phyloP scores from a whole-genome alignment of 2,797 vertebrate genomes.

The Gymnothorax reevesii region DNA sequence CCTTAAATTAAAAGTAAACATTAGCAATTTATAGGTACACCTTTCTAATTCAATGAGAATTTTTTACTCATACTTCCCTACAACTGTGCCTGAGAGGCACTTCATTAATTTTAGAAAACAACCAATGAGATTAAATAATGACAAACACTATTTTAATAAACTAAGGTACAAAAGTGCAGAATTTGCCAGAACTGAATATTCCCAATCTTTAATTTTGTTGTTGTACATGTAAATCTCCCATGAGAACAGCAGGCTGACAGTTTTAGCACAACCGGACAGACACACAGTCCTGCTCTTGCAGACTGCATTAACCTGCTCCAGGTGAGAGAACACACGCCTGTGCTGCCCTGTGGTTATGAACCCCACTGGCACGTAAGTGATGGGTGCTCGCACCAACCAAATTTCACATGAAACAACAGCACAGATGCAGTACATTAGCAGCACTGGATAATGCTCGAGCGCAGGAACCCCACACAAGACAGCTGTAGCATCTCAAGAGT shows the following conservation, averaged over 20 bases:
- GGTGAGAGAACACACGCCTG: not conserved
- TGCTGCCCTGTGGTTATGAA: not conserved
- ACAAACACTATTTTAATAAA: no score
- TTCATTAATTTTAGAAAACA: no score
- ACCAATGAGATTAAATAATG: not conserved
- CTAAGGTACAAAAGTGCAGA: no score
- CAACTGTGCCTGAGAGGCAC: no score
- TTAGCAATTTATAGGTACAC: not conserved
- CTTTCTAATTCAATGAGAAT: not conserved
- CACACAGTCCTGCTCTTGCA: not conserved
- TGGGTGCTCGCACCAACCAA: not conserved
- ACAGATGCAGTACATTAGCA: not conserved
- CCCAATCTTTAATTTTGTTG: no score
- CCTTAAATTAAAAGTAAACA: not conserved
- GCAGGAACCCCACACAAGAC: not conserved
- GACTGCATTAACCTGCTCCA: not conserved
- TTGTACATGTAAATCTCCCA: no score
- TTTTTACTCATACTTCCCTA: not conserved
- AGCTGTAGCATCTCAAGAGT: not conserved
- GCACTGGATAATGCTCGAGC: conserved; percentile 1
- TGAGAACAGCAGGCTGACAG: not conserved
- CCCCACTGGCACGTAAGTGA: conserved; percentile 13
- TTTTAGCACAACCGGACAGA: not conserved
- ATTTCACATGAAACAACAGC: conserved; percentile 10
- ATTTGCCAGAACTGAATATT: no score